Conservation (phyloP, 2,888 invertebrate genomes). For the Odontocerum albicorne region DNA sequence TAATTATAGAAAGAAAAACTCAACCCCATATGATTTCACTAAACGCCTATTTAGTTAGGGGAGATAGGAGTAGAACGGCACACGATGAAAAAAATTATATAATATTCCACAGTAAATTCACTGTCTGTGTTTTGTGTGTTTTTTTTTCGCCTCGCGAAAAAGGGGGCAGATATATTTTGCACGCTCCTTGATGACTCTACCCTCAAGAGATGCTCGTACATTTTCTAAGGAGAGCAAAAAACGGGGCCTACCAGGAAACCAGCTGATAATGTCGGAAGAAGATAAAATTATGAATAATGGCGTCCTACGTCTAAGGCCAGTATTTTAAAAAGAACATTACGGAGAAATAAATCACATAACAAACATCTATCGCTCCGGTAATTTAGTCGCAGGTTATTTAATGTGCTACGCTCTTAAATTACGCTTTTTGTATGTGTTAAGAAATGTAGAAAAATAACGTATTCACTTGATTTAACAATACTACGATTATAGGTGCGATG, state of each 20-base stretch:
- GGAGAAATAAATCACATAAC: conserved; percentile 32
- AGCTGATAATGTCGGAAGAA: conserved; percentile 59
- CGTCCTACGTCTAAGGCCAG: conserved; percentile 15
- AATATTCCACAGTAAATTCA: conserved; percentile 28
- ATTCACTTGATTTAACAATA: conserved; percentile 14
- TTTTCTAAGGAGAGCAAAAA: conserved; percentile 5
- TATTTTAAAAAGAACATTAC: conserved; percentile 36
- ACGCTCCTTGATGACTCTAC: conserved; percentile 31
- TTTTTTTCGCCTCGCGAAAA: conserved; percentile 12
- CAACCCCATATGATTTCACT: no score
- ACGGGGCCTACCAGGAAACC: conserved; percentile 40
- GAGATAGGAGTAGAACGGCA: conserved; percentile 12
- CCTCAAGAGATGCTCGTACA: neutral
- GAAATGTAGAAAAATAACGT: conserved; percentile 16
- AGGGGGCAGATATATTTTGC: conserved; percentile 18
- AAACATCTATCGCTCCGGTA: conserved; percentile 35
- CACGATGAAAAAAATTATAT: conserved; percentile 22
- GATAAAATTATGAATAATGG: conserved; percentile 57
- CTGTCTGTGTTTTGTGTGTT: conserved; percentile 26
- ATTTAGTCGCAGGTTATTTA: conserved; percentile 34
- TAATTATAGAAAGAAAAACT: no score
- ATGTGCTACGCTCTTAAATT: conserved; percentile 24
- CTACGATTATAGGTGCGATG: no score
- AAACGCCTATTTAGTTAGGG: conserved; percentile 8
- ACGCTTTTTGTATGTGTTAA: conserved; percentile 18